Evolutionary conservation across 1,140 invertebrate species (phyloP).

Genomic region (Cydia pomonella): DNA sequence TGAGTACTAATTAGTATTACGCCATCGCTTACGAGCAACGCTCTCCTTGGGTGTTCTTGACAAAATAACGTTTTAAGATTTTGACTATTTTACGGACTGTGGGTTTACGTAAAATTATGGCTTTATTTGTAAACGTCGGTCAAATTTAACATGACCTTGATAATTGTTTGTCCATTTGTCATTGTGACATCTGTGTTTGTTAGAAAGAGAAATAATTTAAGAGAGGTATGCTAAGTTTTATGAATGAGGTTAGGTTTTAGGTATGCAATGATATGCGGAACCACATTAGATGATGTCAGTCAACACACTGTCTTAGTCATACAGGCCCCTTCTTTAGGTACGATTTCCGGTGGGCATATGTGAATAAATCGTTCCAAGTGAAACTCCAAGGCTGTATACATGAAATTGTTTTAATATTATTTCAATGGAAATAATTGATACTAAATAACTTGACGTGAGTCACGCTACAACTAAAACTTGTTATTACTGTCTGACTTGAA

Average conservation of each 20-base stretch:
- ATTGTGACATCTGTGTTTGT: no score
- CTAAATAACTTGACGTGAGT: not conserved
- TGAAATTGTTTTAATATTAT: not conserved
- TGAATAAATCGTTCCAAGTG: not conserved
- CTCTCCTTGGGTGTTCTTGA: not conserved
- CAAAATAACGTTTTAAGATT: not conserved
- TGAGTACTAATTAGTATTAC: not conserved
- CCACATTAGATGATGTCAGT: slow-evolving; percentile 6
- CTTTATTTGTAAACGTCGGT: not conserved
- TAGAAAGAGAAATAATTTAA: no score
- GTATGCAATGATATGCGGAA: not conserved
- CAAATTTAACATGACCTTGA: not conserved
- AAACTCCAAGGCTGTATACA: not conserved
- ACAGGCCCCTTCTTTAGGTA: not conserved
- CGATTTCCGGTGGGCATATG: not conserved
- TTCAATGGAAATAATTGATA: not conserved
- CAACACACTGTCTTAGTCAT: not conserved
- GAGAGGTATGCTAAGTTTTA: not conserved
- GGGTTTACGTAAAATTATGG: not conserved
- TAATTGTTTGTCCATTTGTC: no score
- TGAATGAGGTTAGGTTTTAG: not conserved
- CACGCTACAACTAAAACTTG: not conserved
- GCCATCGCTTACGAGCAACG: slow-evolving; percentile 1
- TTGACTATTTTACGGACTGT: not conserved
- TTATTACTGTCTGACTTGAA: not conserved